Evolutionary conservation across 2,888 invertebrate genomes (phyloP).

Genomic region (Acheta domesticus): DNA sequence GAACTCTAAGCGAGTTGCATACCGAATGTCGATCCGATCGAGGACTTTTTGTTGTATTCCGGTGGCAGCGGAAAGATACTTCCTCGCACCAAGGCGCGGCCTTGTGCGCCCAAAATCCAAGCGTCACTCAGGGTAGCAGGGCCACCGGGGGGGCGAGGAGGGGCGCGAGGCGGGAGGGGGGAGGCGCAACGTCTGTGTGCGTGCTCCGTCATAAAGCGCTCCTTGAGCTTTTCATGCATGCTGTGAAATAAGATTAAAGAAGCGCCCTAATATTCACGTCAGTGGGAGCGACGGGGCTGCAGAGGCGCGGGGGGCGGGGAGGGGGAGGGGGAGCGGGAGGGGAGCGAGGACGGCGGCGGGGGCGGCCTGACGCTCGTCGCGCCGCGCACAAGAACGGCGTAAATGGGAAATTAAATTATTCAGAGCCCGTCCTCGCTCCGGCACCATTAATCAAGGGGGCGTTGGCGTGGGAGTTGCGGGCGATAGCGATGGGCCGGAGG

Average conservation of each 20-base stretch:
- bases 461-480: constrained; percentile 23
- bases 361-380: constrained; percentile 24
- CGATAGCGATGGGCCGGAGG: constrained; percentile 1
- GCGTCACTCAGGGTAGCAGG: too few species aligned
- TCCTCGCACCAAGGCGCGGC: too few species aligned
- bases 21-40: too few species aligned
- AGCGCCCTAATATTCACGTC: not conserved
- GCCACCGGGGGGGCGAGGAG: too few species aligned
- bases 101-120: too few species aligned
- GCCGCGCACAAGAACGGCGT: constrained; percentile 29
- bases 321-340: not conserved
- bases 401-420: constrained; percentile 38
- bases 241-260: not conserved
- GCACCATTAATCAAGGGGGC: constrained; percentile 36
- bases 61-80: too few species aligned
- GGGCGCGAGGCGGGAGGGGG: too few species aligned
- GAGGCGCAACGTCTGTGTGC: too few species aligned
- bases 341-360: constrained; percentile 24
- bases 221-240: too few species aligned
- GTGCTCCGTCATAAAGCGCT: too few species aligned
- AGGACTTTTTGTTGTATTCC: too few species aligned
- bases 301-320: not conserved
- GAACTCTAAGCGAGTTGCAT: too few species aligned
- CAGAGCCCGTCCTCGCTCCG: constrained; percentile 34
- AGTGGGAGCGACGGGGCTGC: not conserved